phyloP scores from a whole-genome alignment of 2,888 invertebrate genomes.

The Atethmia centrago region DNA sequence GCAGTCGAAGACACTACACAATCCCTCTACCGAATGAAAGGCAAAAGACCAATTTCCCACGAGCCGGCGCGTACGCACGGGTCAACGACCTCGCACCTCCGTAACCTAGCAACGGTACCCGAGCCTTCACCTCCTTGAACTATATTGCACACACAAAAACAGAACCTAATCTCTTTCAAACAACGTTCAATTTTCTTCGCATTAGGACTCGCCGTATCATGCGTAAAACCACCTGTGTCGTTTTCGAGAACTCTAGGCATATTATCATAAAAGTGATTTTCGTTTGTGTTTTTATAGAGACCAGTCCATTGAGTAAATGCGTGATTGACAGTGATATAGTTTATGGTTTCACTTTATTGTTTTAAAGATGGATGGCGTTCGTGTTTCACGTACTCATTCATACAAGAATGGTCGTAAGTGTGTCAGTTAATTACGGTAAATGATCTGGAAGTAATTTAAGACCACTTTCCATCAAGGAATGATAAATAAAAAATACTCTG shows the following conservation, averaged over 20 bases:
- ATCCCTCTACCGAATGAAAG: conserved; percentile 57
- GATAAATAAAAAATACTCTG: background rate
- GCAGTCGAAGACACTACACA: conserved; percentile 40
- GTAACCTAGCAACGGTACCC: conserved; percentile 81
- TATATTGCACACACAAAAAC: conserved; percentile 32
- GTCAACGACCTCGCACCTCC: conserved; percentile 76
- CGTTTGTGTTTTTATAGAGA: conserved; percentile 12
- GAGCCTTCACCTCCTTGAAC: conserved; percentile 76
- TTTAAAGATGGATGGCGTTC: conserved; percentile 59
- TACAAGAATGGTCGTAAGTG: conserved; percentile 26
- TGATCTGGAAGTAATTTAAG: conserved; percentile 15
- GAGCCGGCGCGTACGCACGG: conserved; percentile 77
- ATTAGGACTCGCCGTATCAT: conserved; percentile 39
- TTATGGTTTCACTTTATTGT: conserved; percentile 65
- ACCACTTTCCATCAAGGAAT: conserved; percentile 1
- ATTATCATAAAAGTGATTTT: conserved; percentile 30
- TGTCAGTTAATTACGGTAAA: conserved; percentile 4
- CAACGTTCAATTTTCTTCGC: conserved; percentile 45
- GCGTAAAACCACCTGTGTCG: conserved; percentile 42
- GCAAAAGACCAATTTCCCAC: conserved; percentile 69
- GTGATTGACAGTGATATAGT: conserved; percentile 64
- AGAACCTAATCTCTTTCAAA: conserved; percentile 12
- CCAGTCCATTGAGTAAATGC: conserved; percentile 62
- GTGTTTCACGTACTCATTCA: conserved; percentile 50
- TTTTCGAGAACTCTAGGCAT: accelerated